Conservation (phyloP, 2,113 vertebrate species). For the Pitta sordida region DNA sequence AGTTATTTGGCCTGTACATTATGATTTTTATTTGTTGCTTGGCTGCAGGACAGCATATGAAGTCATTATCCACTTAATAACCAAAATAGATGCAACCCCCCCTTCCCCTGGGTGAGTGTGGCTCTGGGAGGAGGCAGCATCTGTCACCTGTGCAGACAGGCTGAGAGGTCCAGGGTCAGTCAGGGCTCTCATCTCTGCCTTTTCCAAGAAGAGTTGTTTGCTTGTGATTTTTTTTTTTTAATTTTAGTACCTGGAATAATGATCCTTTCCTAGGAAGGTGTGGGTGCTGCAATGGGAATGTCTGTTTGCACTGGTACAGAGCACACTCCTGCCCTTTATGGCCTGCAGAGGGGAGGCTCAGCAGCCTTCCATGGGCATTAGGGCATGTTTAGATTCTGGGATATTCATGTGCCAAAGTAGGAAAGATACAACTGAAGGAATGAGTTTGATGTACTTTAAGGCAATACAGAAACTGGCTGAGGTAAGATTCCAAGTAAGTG, state of each 20-base stretch:
- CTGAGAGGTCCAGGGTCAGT: background rate
- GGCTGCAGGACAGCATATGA: slow-evolving; percentile 25
- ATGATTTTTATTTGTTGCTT: slow-evolving; percentile 52
- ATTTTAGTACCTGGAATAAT: background rate
- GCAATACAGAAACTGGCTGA: background rate
- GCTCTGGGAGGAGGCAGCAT: background rate
- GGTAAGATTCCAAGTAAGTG: background rate
- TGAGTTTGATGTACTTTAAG: background rate
- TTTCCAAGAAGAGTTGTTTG: background rate
- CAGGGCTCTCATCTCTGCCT: background rate
- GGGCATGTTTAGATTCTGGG: background rate
- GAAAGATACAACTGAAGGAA: background rate
- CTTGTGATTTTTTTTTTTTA: background rate
- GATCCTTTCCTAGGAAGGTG: background rate
- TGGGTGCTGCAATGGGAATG: background rate
- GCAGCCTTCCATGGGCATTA: accelerated
- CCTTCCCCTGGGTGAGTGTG: background rate
- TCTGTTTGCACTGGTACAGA: background rate
- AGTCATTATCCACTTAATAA: slow-evolving; percentile 65
- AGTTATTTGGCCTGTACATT: slow-evolving; percentile 24
- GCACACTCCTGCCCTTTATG: background rate
- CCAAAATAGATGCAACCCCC: slow-evolving; percentile 3
- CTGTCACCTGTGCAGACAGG: slow-evolving; percentile 10
- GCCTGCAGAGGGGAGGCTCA: accelerated
- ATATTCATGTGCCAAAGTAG: background rate